These are phyloP conservation scores for Salminus brasiliensis DNA, from an alignment of 2,113 vertebrate genomes.

Conservation along the genomic window DNA sequence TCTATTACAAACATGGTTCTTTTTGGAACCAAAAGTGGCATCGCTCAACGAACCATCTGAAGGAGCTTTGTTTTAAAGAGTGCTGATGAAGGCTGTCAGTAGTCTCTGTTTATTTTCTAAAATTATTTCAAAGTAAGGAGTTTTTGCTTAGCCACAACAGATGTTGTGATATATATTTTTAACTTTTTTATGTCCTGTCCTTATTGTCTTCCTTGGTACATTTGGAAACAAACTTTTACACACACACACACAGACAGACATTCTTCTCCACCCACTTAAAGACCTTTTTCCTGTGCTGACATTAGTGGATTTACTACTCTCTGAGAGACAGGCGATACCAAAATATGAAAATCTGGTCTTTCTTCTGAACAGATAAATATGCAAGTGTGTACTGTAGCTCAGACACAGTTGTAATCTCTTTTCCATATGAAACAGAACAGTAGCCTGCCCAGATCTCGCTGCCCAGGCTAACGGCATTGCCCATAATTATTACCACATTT, in stretches of 20 bases:
- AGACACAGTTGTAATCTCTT: neutral
- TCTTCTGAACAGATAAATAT: neutral
- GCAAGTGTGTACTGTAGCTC: neutral
- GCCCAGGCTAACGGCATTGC: neutral
- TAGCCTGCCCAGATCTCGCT: neutral
- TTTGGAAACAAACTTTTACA: slow-evolving; percentile 33
- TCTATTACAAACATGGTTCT: too few species aligned
- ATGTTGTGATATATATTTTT: neutral
- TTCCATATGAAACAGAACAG: neutral
- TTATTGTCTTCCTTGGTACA: too few species aligned
- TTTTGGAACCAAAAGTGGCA: too few species aligned
- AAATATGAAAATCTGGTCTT: neutral
- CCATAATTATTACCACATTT: neutral
- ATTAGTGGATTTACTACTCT: neutral
- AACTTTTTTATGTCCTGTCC: neutral
- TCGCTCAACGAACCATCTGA: too few species aligned
- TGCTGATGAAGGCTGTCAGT: too few species aligned
- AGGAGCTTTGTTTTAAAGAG: too few species aligned
- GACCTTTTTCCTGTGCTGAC: slow-evolving; percentile 7
- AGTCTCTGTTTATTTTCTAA: neutral
- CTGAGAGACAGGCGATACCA: neutral
- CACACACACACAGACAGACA: neutral
- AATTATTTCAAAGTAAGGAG: neutral
- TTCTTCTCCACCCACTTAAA: slow-evolving; percentile 22
- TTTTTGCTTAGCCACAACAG: neutral